These are phyloP conservation scores for Sceloporus tristichus DNA, from an alignment of 2,113 vertebrate genomes.

Conservation along the genomic window DNA sequence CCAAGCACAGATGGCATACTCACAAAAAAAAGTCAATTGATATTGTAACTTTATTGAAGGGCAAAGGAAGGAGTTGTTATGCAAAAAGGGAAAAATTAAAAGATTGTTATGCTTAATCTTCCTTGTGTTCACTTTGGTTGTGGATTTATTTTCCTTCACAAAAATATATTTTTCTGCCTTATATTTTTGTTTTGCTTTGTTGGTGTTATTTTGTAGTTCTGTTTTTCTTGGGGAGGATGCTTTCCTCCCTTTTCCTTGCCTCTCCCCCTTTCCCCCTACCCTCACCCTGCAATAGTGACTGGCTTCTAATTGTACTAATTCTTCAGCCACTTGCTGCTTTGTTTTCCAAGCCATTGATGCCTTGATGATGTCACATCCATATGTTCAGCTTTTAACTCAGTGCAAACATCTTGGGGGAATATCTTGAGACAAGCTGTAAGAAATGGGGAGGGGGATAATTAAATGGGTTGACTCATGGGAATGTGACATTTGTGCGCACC, in stretches of 20 bases:
- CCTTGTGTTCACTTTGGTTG: constrained; percentile 73
- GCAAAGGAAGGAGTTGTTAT: constrained; percentile 81
- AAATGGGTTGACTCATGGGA: constrained; percentile 77
- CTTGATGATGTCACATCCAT: constrained; percentile 81
- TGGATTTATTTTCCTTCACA: constrained; percentile 72
- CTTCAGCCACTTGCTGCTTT: constrained; percentile 72
- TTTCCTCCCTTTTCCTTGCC: constrained; percentile 69
- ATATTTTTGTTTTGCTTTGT: constrained; percentile 78
- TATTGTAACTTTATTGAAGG: constrained; percentile 62
- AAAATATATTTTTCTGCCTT: constrained; percentile 11
- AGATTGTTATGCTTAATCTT: constrained; percentile 70
- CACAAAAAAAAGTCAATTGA: constrained; percentile 26
- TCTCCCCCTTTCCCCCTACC: constrained; percentile 67
- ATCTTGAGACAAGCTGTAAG: constrained; percentile 62
- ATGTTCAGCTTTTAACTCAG: constrained; percentile 75
- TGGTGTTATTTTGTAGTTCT: constrained; percentile 71
- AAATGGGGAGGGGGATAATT: constrained; percentile 61
- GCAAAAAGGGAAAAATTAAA: constrained; percentile 55
- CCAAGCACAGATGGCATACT: constrained; percentile 40
- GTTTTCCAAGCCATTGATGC: constrained; percentile 68
- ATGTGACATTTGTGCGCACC: constrained; percentile 83
- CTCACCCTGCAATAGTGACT: constrained; percentile 47
- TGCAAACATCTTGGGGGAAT: constrained; percentile 68
- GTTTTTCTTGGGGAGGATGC: constrained; percentile 70
- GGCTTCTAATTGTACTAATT: constrained; percentile 69